These are phyloP conservation scores for Pseudeuparius sepicola DNA, from an alignment of 2,888 invertebrate species.

Conservation along the genomic window DNA sequence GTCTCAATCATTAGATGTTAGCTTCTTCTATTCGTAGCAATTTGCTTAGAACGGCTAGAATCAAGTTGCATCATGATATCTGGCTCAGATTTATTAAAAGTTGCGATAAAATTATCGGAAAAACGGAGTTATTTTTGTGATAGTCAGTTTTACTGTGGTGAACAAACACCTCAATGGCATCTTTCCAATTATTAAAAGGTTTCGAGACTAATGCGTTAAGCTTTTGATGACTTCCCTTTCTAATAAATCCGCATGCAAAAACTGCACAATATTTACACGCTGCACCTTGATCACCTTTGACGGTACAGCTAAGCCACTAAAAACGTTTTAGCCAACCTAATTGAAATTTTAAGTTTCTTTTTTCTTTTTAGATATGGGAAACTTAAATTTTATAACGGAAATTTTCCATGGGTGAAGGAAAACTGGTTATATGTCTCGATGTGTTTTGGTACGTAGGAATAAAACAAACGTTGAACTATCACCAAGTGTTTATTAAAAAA, in stretches of 20 bases:
- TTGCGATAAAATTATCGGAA: constrained; percentile 8
- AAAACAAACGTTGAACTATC: no score
- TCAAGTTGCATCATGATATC: constrained; percentile 5
- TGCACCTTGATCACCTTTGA: constrained; percentile 4
- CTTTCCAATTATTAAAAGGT: constrained; percentile 7
- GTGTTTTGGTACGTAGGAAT: no score
- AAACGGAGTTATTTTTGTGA: constrained; percentile 1
- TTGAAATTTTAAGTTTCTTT: no score
- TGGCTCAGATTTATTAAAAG: constrained; percentile 7
- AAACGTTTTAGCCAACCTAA: no score
- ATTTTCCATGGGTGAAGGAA: no score
- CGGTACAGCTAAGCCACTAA: no score
- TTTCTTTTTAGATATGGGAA: no score
- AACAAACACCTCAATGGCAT: constrained; percentile 8
- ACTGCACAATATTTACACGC: constrained; percentile 7
- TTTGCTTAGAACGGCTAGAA: constrained; percentile 9
- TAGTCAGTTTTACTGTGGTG: constrained; percentile 4
- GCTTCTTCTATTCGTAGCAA: constrained; percentile 4
- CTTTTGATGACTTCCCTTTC: constrained; percentile 2
- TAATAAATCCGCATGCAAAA: constrained; percentile 3
- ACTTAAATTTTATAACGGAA: no score
- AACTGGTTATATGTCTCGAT: no score
- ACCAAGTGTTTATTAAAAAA: no score
- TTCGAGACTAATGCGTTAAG: constrained; percentile 3
- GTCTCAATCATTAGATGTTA: no score